phyloP scores from a whole-genome alignment of 2,888 invertebrate genomes.

The Diloba caeruleocephala region DNA sequence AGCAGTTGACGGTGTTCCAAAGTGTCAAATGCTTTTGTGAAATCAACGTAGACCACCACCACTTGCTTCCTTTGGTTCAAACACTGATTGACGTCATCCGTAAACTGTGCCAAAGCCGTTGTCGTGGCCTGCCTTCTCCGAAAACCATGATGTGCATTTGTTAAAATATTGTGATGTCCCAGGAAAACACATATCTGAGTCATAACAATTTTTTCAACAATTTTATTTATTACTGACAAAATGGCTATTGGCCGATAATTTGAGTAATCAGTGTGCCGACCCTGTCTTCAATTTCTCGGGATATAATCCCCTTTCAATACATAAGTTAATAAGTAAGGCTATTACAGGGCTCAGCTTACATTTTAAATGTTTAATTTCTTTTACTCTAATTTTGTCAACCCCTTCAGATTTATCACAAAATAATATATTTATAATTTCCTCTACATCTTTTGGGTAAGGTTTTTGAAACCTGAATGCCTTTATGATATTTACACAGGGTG shows the following conservation, averaged over 20 bases:
- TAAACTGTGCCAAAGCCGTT: too few relatives aligned
- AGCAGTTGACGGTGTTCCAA: slow-evolving; percentile 12
- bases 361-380: slow-evolving; percentile 8
- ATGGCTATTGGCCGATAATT: slow-evolving; percentile 17
- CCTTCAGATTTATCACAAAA: slow-evolving; percentile 7
- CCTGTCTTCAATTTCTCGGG: slow-evolving; percentile 3
- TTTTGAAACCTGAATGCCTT: slow-evolving; percentile 7
- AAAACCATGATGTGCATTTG: background rate
- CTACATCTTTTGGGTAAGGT: slow-evolving; percentile 2
- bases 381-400: slow-evolving; percentile 8
- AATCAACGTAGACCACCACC: slow-evolving; percentile 13
- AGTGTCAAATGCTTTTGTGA: slow-evolving; percentile 15
- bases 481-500: too few relatives aligned
- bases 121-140: slow-evolving; percentile 2
- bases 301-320: slow-evolving; percentile 7
- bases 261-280: slow-evolving; percentile 6
- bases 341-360: too few relatives aligned
- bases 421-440: slow-evolving; percentile 3
- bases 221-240: too few relatives aligned
- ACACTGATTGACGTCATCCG: too few relatives aligned
- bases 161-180: too few relatives aligned
- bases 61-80: slow-evolving; percentile 6
- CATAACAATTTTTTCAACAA: slow-evolving; percentile 9
- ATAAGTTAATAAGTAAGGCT: slow-evolving; percentile 4
- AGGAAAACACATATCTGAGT: slow-evolving; percentile 5